Conservation (phyloP, 2,113 vertebrate species). For the Forbesichthys agassizii region DNA sequence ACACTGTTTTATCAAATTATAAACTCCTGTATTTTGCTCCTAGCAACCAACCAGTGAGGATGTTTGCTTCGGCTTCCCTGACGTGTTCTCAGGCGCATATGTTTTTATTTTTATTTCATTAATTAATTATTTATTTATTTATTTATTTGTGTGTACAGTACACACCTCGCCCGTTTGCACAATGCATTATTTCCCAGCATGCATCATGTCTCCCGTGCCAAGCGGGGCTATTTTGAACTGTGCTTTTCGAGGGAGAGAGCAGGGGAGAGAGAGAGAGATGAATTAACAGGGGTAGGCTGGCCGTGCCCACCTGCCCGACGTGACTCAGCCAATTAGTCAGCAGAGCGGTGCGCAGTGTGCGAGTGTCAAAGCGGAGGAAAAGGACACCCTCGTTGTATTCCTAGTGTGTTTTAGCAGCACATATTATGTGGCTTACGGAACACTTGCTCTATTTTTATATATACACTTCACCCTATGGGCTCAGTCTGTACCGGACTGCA, state of each 20-base stretch:
- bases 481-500: no score
- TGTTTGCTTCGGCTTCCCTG: neutral
- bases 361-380: slow-evolving; percentile 6
- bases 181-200: slow-evolving; percentile 24
- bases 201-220: neutral
- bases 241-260: neutral
- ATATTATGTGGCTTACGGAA: no score
- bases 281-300: neutral
- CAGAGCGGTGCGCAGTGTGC: slow-evolving; percentile 19
- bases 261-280: neutral
- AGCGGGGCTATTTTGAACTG: no score
- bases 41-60: no score
- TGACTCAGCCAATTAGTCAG: slow-evolving; percentile 47
- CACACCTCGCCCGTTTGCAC: neutral
- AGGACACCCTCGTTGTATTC: neutral
- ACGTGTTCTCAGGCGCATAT: slow-evolving; percentile 9
- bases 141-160: neutral
- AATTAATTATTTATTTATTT: no score
- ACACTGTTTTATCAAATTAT: no score
- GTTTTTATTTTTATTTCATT: neutral
- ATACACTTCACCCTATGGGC: no score
- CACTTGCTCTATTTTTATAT: no score
- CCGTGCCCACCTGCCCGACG: slow-evolving; percentile 28
- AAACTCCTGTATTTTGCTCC: neutral
- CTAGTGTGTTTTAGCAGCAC: no score